phyloP scores from a whole-genome alignment of 1,140 invertebrate genomes.

The Pectinophora gossypiella region DNA sequence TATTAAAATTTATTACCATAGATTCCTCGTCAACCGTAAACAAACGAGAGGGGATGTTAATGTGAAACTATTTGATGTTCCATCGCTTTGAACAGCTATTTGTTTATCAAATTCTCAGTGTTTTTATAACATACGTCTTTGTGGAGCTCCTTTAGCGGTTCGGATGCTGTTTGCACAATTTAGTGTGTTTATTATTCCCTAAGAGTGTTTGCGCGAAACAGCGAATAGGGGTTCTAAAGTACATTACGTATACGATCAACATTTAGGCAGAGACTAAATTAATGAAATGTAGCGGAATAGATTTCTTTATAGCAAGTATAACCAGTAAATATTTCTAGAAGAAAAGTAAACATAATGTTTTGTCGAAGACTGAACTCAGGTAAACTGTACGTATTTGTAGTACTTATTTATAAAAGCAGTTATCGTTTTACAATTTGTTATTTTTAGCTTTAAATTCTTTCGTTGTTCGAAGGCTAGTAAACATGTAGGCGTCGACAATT shows the following conservation, averaged over 20 bases:
- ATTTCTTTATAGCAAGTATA: not conserved
- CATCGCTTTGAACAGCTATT: constrained; percentile 31
- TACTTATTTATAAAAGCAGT: too few relatives aligned
- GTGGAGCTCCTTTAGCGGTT: not conserved
- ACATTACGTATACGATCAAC: constrained; percentile 1
- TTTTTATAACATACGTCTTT: not conserved
- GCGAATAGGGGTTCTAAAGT: constrained; percentile 12
- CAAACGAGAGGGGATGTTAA: constrained; percentile 49
- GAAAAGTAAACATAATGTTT: too few relatives aligned
- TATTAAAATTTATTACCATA: constrained; percentile 58
- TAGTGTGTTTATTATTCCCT: constrained; percentile 38
- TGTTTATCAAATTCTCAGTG: constrained; percentile 41
- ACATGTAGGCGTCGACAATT: too few relatives aligned
- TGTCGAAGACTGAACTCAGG: too few relatives aligned
- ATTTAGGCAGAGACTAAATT: not conserved
- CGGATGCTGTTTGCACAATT: constrained; percentile 30
- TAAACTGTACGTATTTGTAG: too few relatives aligned
- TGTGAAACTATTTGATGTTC: constrained; percentile 55
- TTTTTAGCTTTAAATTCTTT: too few relatives aligned
- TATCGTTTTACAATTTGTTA: too few relatives aligned
- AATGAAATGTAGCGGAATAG: not conserved
- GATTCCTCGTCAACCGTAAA: constrained; percentile 28
- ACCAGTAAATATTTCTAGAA: not conserved
- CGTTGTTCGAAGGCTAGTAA: too few relatives aligned
- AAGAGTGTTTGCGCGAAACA: constrained; percentile 19